phyloP scores from a whole-genome alignment of 2,797 vertebrate species.

The Antrozous pallidus region DNA sequence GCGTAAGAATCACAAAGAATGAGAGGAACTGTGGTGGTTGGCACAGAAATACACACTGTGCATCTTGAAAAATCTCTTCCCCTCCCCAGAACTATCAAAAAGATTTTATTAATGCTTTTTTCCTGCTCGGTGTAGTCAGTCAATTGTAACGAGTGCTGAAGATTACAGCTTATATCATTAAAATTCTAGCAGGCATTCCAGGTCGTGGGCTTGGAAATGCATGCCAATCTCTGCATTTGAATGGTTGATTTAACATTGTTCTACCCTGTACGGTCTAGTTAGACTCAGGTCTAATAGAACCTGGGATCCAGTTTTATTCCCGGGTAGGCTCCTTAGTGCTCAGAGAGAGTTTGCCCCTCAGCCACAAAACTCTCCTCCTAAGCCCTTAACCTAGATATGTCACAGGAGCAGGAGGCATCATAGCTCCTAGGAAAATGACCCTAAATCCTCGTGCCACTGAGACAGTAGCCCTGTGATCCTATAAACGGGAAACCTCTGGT shows the following conservation, averaged over 20 bases:
- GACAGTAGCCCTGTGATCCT: background rate
- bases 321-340: background rate
- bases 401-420: background rate
- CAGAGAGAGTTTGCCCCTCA: background rate
- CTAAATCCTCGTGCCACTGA: background rate
- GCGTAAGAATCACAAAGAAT: background rate
- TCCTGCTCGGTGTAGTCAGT: background rate
- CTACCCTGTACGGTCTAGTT: background rate
- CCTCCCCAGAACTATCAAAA: background rate
- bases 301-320: background rate
- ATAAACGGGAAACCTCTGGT: background rate
- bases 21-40: no score
- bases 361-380: background rate
- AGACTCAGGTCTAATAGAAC: background rate
- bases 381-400: background rate
- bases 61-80: background rate
- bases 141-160: background rate
- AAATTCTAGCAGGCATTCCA: constrained; percentile 47
- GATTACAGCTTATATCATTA: constrained; percentile 46
- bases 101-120: background rate
- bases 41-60: background rate
- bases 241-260: constrained; percentile 10
- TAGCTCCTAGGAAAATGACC: background rate
- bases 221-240: constrained; percentile 49
- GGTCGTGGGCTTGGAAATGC: background rate